These are phyloP conservation scores for Holocentrus rufus DNA, from an alignment of 2,797 vertebrate genomes.

Conservation along the genomic window DNA sequence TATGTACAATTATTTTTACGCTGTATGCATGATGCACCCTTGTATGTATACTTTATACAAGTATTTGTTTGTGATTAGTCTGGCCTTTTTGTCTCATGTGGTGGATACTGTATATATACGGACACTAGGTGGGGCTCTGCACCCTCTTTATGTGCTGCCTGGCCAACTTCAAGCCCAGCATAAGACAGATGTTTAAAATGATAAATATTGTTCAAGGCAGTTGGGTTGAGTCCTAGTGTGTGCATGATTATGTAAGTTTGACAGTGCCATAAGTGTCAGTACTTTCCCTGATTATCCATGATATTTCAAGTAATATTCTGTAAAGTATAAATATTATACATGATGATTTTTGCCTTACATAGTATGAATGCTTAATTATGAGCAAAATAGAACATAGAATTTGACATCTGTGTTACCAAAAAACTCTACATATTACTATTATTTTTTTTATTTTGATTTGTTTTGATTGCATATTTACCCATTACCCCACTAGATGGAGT, in stretches of 20 bases:
- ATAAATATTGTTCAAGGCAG: neutral
- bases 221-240: neutral
- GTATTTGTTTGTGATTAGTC: neutral
- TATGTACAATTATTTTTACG: no score
- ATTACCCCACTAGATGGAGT: conserved; percentile 64
- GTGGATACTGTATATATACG: neutral
- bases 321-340: neutral
- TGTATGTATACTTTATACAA: neutral
- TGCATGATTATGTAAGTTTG: conserved; percentile 4
- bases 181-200: conserved; percentile 36
- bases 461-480: conserved; percentile 1
- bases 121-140: conserved; percentile 69
- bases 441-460: neutral
- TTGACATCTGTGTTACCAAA: neutral
- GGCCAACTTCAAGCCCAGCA: neutral
- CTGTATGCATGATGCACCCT: neutral
- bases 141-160: neutral
- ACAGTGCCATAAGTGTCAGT: conserved; percentile 1
- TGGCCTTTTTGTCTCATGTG: neutral
- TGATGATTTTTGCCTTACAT: neutral
- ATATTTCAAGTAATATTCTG: neutral
- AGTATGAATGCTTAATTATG: neutral
- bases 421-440: neutral
- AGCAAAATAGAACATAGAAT: neutral
- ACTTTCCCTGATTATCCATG: conserved; percentile 23